Evolutionary conservation across 2,113 vertebrate species (phyloP).

Genomic region (Siniperca knerii): DNA sequence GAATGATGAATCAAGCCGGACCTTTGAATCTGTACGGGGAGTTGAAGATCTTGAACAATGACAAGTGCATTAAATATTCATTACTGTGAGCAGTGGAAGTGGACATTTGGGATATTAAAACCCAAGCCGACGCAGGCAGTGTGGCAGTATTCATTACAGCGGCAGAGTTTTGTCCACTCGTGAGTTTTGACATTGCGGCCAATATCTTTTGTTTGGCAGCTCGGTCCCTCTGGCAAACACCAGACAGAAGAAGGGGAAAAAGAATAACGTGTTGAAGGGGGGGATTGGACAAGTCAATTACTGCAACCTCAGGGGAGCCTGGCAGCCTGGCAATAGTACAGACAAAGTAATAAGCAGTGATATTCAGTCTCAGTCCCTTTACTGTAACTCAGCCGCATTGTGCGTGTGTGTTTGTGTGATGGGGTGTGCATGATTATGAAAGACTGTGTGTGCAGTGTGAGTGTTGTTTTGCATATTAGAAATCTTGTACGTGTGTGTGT

Average conservation of each 20-base stretch:
- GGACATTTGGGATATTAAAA: conserved; percentile 72
- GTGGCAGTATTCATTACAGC: conserved; percentile 65
- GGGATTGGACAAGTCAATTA: conserved; percentile 79
- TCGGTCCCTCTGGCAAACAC: conserved; percentile 62
- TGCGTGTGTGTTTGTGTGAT: conserved; percentile 35
- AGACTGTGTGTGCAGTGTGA: neutral
- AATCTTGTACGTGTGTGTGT: neutral
- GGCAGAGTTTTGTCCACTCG: conserved; percentile 50
- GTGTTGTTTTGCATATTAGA: conserved; percentile 3
- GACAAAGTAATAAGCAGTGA: conserved; percentile 77
- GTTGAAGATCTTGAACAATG: conserved; percentile 49
- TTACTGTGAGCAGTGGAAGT: conserved; percentile 52
- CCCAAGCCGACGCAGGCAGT: neutral
- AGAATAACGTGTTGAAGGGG: conserved; percentile 74
- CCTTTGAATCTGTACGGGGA: conserved; percentile 2
- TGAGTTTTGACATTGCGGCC: conserved; percentile 66
- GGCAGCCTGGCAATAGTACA: conserved; percentile 67
- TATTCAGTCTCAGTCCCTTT: conserved; percentile 68
- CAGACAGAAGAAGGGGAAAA: conserved; percentile 47
- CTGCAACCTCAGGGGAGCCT: conserved; percentile 74
- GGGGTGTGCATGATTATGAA: conserved; percentile 46
- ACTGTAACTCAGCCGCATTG: conserved; percentile 61
- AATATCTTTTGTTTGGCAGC: conserved; percentile 68
- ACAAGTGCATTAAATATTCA: conserved; percentile 74
- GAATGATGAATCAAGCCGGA: conserved; percentile 22